A percentile compares a stretch with the other conserved stretches of the same genome.
phyloP scores from a whole-genome alignment of 2,113 vertebrate species.

The Gavia stellata region DNA sequence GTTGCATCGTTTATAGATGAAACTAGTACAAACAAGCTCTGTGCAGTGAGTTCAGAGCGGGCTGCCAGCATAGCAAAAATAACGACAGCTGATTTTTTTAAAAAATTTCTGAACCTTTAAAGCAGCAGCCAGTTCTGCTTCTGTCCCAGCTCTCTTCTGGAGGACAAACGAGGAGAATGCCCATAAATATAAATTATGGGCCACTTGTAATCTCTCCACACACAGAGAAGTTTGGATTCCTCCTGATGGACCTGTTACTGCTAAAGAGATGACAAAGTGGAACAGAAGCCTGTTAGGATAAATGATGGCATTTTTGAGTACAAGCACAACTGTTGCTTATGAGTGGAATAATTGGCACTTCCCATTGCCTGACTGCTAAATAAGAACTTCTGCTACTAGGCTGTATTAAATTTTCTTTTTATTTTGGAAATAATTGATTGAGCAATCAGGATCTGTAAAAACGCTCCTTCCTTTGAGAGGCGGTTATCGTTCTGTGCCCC shows the following conservation, averaged over 20 bases:
- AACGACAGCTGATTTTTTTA: not conserved
- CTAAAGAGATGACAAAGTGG: not conserved
- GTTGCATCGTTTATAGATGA: not conserved
- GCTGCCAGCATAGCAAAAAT: not conserved
- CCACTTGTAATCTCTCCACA: not conserved
- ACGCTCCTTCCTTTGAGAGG: not conserved
- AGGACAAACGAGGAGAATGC: not conserved
- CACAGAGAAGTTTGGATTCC: not conserved
- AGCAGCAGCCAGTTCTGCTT: not conserved
- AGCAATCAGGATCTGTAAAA: not conserved
- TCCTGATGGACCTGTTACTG: not conserved
- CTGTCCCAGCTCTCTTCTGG: not conserved
- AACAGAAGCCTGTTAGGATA: not conserved
- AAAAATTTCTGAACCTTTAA: not conserved
- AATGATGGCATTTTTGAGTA: not conserved
- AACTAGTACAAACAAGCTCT: slow-evolving; percentile 26
- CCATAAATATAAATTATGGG: not conserved
- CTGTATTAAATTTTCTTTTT: not conserved
- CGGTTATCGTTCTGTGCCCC: fast-evolving
- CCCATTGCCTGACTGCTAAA: not conserved
- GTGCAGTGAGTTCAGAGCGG: not conserved
- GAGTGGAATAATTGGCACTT: not conserved
- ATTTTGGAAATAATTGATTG: not conserved
- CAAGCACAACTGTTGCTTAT: not conserved
- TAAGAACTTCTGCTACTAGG: not conserved